A percentile compares a stretch with the other conserved stretches of the same genome.
These are phyloP conservation scores for Mesodorylaimus sp. DNA, from an alignment of 2,888 invertebrate genomes.

Conservation along the genomic window DNA sequence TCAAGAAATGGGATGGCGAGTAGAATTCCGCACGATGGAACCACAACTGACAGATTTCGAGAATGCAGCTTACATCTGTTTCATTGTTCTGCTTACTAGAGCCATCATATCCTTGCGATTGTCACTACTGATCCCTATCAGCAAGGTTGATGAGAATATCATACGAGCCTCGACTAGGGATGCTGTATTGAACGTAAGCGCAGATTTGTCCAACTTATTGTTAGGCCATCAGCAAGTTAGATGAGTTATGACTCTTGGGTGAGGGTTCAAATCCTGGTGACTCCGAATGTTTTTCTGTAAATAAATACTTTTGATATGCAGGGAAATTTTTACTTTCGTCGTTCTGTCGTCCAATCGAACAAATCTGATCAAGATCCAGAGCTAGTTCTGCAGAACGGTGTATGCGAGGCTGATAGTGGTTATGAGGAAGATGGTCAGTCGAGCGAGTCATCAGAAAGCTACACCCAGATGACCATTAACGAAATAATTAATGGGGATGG, in stretches of 20 bases:
- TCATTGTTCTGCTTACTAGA: slow-evolving; percentile 68
- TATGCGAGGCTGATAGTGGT: background rate
- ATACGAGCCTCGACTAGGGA: background rate
- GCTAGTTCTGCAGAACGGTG: too few species aligned
- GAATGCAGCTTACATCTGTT: slow-evolving; percentile 89
- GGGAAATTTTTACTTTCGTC: background rate
- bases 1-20: slow-evolving; percentile 86
- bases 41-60: slow-evolving; percentile 90
- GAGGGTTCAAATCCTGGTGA: too few species aligned
- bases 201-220: too few species aligned
- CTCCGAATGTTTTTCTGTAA: too few species aligned
- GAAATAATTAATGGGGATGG: background rate
- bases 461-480: background rate
- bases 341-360: background rate
- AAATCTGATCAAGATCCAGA: too few species aligned
- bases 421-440: too few species aligned
- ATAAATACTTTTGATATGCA: background rate
- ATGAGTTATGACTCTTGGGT: too few species aligned
- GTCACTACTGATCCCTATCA: slow-evolving; percentile 85
- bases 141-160: slow-evolving; percentile 46
- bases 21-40: slow-evolving; percentile 92
- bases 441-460: too few species aligned
- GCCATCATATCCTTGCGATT: slow-evolving; percentile 82
- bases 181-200: background rate
- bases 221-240: too few species aligned